These are phyloP conservation scores for Suncus etruscus DNA, from an alignment of 2,113 vertebrate genomes.

Conservation along the genomic window DNA sequence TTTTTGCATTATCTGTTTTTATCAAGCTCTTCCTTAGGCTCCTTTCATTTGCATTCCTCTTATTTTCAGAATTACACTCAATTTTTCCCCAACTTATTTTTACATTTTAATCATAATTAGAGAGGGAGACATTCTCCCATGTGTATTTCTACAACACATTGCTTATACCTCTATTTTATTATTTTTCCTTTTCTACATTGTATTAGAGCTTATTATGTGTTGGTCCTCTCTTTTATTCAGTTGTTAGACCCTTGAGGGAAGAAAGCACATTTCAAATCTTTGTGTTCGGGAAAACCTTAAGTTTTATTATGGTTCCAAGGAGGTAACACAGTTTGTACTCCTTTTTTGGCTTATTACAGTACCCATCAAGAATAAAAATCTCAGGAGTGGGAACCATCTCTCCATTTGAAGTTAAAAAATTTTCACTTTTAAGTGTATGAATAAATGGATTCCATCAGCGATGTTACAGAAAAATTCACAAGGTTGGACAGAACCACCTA, in stretches of 20 bases:
- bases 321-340: neutral
- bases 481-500: neutral
- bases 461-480: neutral
- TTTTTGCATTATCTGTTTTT: neutral
- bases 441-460: neutral
- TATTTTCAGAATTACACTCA: slow-evolving; percentile 13
- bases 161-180: neutral
- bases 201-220: neutral
- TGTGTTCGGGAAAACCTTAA: neutral
- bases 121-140: neutral
- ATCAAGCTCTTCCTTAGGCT: neutral
- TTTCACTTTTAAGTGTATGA: neutral
- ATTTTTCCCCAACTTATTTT: neutral
- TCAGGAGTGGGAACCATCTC: neutral
- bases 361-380: neutral
- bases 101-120: neutral
- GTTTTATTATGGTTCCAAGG: neutral
- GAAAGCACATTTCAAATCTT: slow-evolving; percentile 15
- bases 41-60: neutral
- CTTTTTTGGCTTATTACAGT: neutral
- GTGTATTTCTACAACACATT: neutral
- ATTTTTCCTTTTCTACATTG: neutral
- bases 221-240: slow-evolving; percentile 16
- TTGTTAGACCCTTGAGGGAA: neutral
- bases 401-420: neutral